These are phyloP conservation scores for Heliangelus exortis DNA, from an alignment of 2,797 vertebrate species.

Conservation along the genomic window DNA sequence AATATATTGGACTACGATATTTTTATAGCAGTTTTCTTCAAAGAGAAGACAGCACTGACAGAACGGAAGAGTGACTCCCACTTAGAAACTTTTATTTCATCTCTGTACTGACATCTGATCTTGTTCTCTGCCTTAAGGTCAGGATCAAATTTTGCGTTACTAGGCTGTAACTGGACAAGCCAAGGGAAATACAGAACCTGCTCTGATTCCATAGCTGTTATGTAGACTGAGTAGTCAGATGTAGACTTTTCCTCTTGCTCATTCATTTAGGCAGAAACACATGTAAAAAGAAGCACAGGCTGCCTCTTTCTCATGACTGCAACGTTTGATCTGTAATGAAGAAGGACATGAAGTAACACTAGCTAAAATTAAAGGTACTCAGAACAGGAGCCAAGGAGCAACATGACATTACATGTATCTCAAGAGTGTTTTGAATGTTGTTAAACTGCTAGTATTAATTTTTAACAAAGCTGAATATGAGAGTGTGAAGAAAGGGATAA, in stretches of 20 bases:
- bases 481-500: background rate
- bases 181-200: background rate
- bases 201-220: background rate
- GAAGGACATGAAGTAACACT: background rate
- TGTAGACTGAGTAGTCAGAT: background rate
- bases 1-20: background rate
- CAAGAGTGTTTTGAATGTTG: background rate
- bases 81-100: constrained; percentile 9
- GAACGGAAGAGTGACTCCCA: background rate
- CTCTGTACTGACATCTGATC: background rate
- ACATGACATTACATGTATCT: background rate
- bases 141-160: background rate
- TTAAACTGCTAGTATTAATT: background rate
- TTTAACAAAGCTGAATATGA: background rate
- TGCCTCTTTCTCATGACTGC: background rate
- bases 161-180: background rate
- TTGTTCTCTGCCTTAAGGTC: background rate
- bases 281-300: background rate
- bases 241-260: background rate
- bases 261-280: background rate
- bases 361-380: background rate
- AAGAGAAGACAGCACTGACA: background rate
- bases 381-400: background rate
- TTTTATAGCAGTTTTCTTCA: constrained; percentile 4
- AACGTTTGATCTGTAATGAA: background rate